phyloP scores from a whole-genome alignment of 2,797 vertebrate species.

The Notolepis coatsorum region DNA sequence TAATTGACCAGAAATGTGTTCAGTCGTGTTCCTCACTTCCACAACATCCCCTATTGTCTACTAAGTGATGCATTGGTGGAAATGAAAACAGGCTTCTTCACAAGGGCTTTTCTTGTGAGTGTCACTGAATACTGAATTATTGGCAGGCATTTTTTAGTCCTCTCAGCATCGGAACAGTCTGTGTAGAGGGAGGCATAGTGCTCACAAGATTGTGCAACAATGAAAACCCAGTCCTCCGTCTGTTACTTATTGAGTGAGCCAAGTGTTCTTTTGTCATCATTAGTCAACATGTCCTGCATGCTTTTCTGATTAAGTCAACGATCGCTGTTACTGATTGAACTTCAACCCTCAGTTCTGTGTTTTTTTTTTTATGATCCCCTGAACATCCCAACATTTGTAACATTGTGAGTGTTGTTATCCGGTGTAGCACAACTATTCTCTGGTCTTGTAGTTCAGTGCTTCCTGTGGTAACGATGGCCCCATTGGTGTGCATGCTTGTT shows the following conservation, averaged over 20 bases:
- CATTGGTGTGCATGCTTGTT: constrained; percentile 26
- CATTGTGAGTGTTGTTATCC: background rate
- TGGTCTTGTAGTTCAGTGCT: constrained; percentile 15
- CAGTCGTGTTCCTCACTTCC: too few species aligned
- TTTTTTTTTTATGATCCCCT: constrained; percentile 19
- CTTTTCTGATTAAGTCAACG: background rate
- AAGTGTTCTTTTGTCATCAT: background rate
- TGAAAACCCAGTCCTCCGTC: background rate
- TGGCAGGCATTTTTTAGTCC: background rate
- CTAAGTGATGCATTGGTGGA: background rate
- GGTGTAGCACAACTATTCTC: background rate
- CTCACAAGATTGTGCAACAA: background rate
- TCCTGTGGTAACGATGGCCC: constrained; percentile 36
- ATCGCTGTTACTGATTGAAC: constrained; percentile 38
- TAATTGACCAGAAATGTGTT: too few species aligned
- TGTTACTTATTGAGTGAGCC: background rate
- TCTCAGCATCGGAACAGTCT: too few species aligned
- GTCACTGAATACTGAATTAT: background rate
- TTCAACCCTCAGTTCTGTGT: background rate
- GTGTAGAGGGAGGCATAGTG: background rate
- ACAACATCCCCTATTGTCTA: background rate
- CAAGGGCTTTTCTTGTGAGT: background rate
- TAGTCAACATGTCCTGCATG: background rate
- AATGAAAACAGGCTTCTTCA: background rate
- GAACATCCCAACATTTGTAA: background rate